Evolutionary conservation across 2,113 vertebrate species (phyloP), one percentile per base, ranked within the genome.

Genomic region (Arothron firmamentum): DNA sequence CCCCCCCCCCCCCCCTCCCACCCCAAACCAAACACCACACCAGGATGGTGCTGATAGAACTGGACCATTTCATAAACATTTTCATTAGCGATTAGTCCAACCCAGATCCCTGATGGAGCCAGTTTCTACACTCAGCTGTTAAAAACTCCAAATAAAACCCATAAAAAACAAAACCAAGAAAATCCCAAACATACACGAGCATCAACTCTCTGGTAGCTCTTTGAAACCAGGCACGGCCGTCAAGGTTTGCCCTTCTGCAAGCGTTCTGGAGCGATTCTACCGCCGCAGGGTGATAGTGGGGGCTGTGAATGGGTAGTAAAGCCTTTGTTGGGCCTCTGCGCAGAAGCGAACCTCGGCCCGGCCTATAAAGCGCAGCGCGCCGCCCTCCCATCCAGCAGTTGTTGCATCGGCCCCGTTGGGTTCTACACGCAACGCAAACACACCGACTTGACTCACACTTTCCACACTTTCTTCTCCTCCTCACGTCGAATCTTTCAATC

Each of bases 401-500:
- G 85, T 89, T 86, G 86, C 86, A 74, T 83, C 80, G 82, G 83
- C 86, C 84, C 83, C 83, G 80, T 70, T 75, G 80, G 85, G 79
- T 85, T 79, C 82, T 80, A 77, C 78, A 81, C 82, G 83, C 80
- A 66, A 87, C 85, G 53, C 72, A 63, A 66, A 87, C 84, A 55
- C 72, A 63, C 51, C 67, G 62, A 70, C 78, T 72, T 68, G 8
- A 38, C 11, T 81, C 56, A 34, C 12, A 52, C 65, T 79, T 68
- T 70, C 65, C 65, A 38, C 71, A 45, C 71, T 81, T 81, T 60
- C 52, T 82, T n/a, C 67, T 71, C 17, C 25, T 64, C 62, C 58
- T 66, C 74, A 20, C 72, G 49, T 59, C 63, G 50, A 28, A 48
- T 49, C 67, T 62, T 47, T n/a, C 15, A 47, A 47, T n/a, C 45